Evolutionary conservation across 2,888 invertebrate genomes (phyloP), one percentile per base, ranked within the genome.

Genomic region (Acleris laterana): DNA sequence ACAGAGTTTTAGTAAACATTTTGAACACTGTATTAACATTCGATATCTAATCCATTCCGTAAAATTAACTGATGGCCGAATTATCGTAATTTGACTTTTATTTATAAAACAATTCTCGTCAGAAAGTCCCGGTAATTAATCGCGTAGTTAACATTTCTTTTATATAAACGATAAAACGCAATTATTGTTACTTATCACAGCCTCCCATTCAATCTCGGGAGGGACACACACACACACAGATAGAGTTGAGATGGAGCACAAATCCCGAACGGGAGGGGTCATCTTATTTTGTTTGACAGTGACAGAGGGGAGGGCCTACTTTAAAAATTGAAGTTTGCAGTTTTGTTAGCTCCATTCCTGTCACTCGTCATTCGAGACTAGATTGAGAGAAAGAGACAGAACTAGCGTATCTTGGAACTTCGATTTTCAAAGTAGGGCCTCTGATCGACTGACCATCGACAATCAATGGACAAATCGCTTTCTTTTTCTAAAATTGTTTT

Each of bases 1-100:
- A 71, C 71, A 79, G 65, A 71, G 77, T 72, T 80, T 81, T 85
- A 62, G 68, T 76, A 76, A 69, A 85, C 92, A 92, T 92, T 81
- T 84, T 87, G 81, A 58, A 42, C 46, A 62, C 49, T 53, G 49
- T 32, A 44, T 52, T 28, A 32, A 32, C 22, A 42, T 25, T 57
- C 50, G 6, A 56, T 32, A 22, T 7, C 28, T 57, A 63, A 22
- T 50, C 46, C 56, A 62, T 62, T 57, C 25, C 56, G 16, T 28
- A 25, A 50, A 44, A 51, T 56, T 22, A 32, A 57, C 55, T 44
- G 49, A 49, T 25, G 17, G 48, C 32, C n/a, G 17, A 16, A 19
- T 57, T 38, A 48, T 13, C 19, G 19, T 22, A 50, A 49, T n/a
- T n/a, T 22, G 6, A 17, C 17, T 22, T 60, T 50, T 28, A 44